These are phyloP conservation scores for Bilobella aurantiaca DNA, from an alignment of 1,140 invertebrate species.

Conservation along the genomic window DNA sequence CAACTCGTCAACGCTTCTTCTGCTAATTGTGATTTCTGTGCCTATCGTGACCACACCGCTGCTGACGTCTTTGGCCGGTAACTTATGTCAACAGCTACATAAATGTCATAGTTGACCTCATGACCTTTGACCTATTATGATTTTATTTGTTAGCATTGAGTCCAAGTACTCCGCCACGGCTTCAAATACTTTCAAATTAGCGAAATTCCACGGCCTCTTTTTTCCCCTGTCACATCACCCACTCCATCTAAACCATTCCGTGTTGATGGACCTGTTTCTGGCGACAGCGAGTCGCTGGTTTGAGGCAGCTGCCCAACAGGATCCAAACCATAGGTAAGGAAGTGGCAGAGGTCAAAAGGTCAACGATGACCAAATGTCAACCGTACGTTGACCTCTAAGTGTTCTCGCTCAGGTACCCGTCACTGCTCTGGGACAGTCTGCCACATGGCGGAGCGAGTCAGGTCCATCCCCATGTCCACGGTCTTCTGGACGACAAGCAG, in stretches of 20 bases:
- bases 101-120: not conserved
- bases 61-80: constrained; percentile 40
- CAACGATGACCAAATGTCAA: not conserved
- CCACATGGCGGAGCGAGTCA: constrained; percentile 46
- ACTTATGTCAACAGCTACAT: constrained; percentile 1
- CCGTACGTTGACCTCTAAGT: constrained; percentile 19
- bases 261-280: constrained; percentile 40
- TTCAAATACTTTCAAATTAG: constrained; percentile 45
- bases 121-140: not conserved
- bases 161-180: constrained; percentile 40
- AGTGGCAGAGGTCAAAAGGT: not conserved
- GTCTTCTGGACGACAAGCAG: constrained; percentile 38
- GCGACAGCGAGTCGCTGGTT: constrained; percentile 40
- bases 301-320: constrained; percentile 23
- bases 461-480: constrained; percentile 47
- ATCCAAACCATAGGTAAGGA: constrained; percentile 31
- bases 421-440: constrained; percentile 43
- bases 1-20: constrained; percentile 31
- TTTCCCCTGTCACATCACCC: constrained; percentile 42
- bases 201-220: constrained; percentile 43
- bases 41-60: constrained; percentile 39
- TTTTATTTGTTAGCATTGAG: constrained; percentile 36
- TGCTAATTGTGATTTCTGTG: constrained; percentile 40
- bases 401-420: constrained; percentile 37
- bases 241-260: constrained; percentile 38